Base-by-base conservation (phyloP, 1,140 invertebrate genomes). In the Zaprionus ornatus region DNA sequence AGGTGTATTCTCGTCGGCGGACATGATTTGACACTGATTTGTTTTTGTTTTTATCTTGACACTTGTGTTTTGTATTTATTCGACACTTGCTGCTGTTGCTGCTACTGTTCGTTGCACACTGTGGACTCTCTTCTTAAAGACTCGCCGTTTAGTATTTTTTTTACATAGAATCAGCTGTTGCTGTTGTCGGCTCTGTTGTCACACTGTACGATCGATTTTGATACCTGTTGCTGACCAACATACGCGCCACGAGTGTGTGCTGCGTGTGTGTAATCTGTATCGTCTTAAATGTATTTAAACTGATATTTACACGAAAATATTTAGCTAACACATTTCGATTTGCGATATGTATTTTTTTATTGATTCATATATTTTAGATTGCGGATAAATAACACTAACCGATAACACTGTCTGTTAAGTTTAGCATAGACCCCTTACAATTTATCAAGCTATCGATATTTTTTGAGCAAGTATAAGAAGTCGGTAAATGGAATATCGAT, bases 1-100 rank as follows among this genome's bases (percentile, higher is more conserved):
- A 17, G 84, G 85, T 27, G 85, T 88, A 23, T 80, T 73, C 4
- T 82, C 74, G 25, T 90, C 84, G 29, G 40, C 63, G 25, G 85
- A 84, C 84, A 87, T 87, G 29, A 45, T 15, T 55, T 45, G 21
- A 42, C 71, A 23, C 61, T 21, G 17, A 21, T 29, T 21, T 25
- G n/a, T 35, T 57, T 19, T 15, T 35, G 10, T 17, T 55, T 19
- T 25, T 23, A 1, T 32, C n/a, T 50, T 17, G 35, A 48, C 25
- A 50, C 17, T 64, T 37, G 48, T 45, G 40, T 45, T 45, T 45
- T 17, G 40, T 45, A 45, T 45, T 45, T 17, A 45, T 45, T 45
- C 40, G 40, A n/a, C 23, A 10, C 35, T 42, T 55, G 52, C 21
- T 54, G 25, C 37, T 65, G 27, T 6, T 19, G 29, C 56, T 57